Percentiles rank a stretch among this genome's conserved stretches.
Conservation (phyloP, 2,113 vertebrate genomes). For the Callocephalon fimbriatum region DNA sequence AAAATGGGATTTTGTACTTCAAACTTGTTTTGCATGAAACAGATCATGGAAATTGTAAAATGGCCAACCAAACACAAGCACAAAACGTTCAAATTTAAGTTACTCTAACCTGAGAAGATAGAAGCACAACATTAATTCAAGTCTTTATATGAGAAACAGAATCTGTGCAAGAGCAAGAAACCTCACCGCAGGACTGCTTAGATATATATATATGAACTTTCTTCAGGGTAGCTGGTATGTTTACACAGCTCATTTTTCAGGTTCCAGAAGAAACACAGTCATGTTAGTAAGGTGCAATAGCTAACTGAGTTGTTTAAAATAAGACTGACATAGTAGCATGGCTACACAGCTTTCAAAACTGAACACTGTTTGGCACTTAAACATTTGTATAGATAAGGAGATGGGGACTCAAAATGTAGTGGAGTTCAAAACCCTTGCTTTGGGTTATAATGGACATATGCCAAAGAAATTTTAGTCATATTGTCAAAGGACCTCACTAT, state of each 20-base stretch:
- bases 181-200: neutral
- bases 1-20: neutral
- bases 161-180: neutral
- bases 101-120: neutral
- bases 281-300: neutral
- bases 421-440: neutral
- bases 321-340: neutral
- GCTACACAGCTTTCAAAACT: neutral
- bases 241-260: neutral
- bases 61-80: neutral
- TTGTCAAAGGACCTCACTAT: neutral
- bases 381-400: neutral
- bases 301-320: neutral
- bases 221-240: neutral
- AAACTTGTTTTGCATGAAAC: neutral
- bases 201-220: neutral
- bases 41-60: neutral
- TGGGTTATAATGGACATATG: fast-evolving
- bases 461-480: neutral
- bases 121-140: neutral
- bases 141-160: neutral
- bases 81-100: neutral
- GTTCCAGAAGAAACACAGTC: neutral
- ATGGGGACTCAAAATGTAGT: neutral
- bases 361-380: neutral